Conservation (phyloP, 35 echinoderm and acorn worm species). For the Lytechinus variegatus region DNA sequence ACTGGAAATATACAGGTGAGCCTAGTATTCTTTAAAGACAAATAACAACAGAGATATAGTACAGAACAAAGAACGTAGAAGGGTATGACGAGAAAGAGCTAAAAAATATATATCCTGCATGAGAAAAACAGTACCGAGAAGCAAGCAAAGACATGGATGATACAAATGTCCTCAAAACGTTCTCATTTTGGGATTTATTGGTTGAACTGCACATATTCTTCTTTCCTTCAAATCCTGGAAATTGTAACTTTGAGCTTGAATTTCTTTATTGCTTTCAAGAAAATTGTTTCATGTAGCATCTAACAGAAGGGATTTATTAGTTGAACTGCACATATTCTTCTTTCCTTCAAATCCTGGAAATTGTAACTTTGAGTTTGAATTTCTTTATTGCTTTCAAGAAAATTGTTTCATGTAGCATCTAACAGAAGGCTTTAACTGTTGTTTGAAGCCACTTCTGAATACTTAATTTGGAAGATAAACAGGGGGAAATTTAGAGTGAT, state of each 20-base stretch:
- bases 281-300: background rate
- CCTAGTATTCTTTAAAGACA: background rate
- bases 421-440: background rate
- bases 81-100: background rate
- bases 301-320: background rate
- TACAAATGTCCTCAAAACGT: background rate
- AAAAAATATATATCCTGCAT: background rate
- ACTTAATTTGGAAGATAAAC: background rate
- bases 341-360: background rate
- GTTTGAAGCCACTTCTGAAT: background rate
- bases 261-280: background rate
- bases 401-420: background rate
- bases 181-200: background rate
- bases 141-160: background rate
- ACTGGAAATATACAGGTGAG: background rate
- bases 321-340: background rate
- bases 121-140: background rate
- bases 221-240: background rate
- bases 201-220: background rate
- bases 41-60: constrained; percentile 6
- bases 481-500: background rate
- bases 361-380: background rate
- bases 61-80: background rate
- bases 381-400: background rate
- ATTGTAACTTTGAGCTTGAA: background rate